Conservation (phyloP, 37 sponge, comb jelly and placozoan species). For the Cliona cf. orientalis region DNA sequence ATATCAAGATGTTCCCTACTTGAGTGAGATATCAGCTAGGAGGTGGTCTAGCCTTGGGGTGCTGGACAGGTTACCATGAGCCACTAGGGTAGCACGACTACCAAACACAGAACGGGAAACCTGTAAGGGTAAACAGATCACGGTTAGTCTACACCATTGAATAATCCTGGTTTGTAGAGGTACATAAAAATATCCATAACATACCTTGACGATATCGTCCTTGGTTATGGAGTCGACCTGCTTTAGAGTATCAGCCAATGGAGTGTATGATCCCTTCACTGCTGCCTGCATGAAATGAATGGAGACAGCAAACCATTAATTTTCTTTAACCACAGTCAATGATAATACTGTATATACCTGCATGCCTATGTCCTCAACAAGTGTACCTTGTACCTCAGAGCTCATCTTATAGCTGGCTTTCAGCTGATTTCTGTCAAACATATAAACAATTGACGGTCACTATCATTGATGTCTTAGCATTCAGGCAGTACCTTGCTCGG, state of each 20-base stretch:
- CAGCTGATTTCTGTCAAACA: constrained; percentile 72
- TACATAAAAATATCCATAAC: background rate
- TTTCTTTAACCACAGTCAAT: background rate
- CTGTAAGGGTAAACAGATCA: constrained; percentile 6
- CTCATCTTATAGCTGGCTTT: constrained; percentile 71
- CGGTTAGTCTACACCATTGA: background rate
- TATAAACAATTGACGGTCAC: no score
- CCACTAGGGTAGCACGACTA: constrained; percentile 54
- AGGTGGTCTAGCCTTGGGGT: constrained; percentile 66
- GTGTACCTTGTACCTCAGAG: constrained; percentile 18
- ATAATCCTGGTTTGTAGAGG: background rate
- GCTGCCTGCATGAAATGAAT: constrained; percentile 25
- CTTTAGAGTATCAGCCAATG: constrained; percentile 20
- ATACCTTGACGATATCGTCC: constrained; percentile 63
- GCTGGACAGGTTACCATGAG: constrained; percentile 61
- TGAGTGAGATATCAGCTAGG: constrained; percentile 59
- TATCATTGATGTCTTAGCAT: no score
- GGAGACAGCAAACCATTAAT: background rate
- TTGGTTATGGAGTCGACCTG: constrained; percentile 60
- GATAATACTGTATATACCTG: constrained; percentile 47
- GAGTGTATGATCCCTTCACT: constrained; percentile 50
- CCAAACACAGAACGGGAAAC: constrained; percentile 59
- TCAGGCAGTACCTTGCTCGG: constrained; percentile 83
- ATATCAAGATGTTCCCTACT: constrained; percentile 2
- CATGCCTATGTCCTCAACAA: constrained; percentile 56